Percentiles rank a stretch among this genome's conserved stretches.
phyloP scores from a whole-genome alignment of 2,113 vertebrate genomes.

The human (Homo sapiens) region GRCh38 chr3:185090501-185091000 shows the following conservation, averaged over 20 bases:
- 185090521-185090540: slow-evolving; percentile 65
- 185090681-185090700: slow-evolving; percentile 14
- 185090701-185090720: background rate
- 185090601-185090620: slow-evolving; percentile 29
- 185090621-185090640: slow-evolving; percentile 31
- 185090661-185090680: slow-evolving; percentile 43
- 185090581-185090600: slow-evolving; percentile 26
- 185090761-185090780: background rate
- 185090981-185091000: background rate
- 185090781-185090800: background rate
- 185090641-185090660: slow-evolving; percentile 42
- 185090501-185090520: slow-evolving; percentile 34
- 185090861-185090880: background rate
- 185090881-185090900: background rate
- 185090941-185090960: background rate
- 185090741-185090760: background rate
- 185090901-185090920: background rate
- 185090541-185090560: background rate
- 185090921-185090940: background rate
- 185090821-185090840: background rate
- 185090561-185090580: background rate
- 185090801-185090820: background rate
- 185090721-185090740: slow-evolving; percentile 30
- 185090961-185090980: background rate
- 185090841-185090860: background rate